These are phyloP conservation scores for Lysandra coridon DNA, from an alignment of 2,888 invertebrate genomes.

Conservation along the genomic window DNA sequence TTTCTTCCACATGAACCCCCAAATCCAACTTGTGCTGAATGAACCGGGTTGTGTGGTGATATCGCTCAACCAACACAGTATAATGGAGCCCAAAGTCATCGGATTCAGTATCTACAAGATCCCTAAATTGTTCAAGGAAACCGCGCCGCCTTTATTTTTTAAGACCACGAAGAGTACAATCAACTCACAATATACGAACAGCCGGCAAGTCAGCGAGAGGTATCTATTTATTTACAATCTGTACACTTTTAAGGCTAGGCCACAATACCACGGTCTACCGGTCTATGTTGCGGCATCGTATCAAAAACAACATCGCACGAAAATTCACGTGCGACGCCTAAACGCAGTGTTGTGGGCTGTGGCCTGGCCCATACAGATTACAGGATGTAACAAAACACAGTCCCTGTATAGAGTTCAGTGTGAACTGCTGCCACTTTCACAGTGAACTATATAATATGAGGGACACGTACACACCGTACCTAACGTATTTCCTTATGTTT, in stretches of 20 bases:
- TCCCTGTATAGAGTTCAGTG: too few species aligned
- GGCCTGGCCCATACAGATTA: neutral
- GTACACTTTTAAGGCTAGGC: too few species aligned
- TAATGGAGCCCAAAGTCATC: slow-evolving; percentile 95
- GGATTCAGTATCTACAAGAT: slow-evolving; percentile 93
- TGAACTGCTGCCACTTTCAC: too few species aligned
- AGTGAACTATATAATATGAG: too few species aligned
- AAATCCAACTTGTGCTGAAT: slow-evolving; percentile 88
- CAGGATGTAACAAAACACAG: neutral
- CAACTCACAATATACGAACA: slow-evolving; percentile 95
- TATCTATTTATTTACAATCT: slow-evolving; percentile 38
- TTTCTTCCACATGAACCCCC: slow-evolving; percentile 96
- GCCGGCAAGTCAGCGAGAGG: slow-evolving; percentile 88
- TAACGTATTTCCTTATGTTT: too few species aligned
- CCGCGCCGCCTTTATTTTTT: slow-evolving; percentile 89
- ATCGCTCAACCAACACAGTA: slow-evolving; percentile 93
- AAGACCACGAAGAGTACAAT: slow-evolving; percentile 92
- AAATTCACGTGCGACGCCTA: too few species aligned
- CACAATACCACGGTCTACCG: too few species aligned
- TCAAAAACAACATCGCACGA: too few species aligned
- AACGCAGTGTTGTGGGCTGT: too few species aligned
- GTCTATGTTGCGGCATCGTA: too few species aligned
- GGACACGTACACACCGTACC: too few species aligned
- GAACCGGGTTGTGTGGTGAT: slow-evolving; percentile 85
- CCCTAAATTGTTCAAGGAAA: slow-evolving; percentile 85